Percentiles rank a stretch among this genome's conserved stretches.
Conservation (phyloP, 2,797 vertebrate genomes). For the Bradypus variegatus region DNA sequence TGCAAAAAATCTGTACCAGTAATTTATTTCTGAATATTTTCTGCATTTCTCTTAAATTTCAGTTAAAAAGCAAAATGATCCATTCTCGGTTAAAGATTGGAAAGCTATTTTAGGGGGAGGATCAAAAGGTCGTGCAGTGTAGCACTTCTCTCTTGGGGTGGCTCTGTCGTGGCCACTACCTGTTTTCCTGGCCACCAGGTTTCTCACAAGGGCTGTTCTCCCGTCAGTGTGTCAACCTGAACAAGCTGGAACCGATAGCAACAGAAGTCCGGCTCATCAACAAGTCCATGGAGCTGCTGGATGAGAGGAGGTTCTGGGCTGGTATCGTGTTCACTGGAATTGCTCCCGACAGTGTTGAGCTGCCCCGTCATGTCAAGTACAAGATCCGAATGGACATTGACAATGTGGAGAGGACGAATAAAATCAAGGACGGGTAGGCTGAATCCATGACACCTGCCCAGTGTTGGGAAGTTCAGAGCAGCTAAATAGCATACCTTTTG, state of each 20-base stretch:
- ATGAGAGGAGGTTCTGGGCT: conserved; percentile 96
- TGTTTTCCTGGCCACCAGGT: neutral
- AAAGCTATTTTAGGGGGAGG: neutral
- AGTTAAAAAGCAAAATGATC: neutral
- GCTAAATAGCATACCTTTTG: neutral
- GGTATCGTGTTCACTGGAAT: conserved; percentile 92
- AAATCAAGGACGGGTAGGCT: conserved; percentile 93
- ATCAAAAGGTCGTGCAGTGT: neutral
- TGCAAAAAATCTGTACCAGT: neutral
- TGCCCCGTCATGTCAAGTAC: conserved; percentile 91
- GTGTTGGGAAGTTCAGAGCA: neutral
- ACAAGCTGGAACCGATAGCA: conserved; percentile 91
- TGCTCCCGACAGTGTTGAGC: conserved; percentile 74
- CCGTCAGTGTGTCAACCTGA: conserved; percentile 91
- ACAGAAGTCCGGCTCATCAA: conserved; percentile 90
- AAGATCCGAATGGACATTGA: conserved; percentile 99
- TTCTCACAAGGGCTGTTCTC: neutral
- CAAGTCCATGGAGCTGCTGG: conserved; percentile 90
- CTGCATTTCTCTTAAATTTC: neutral
- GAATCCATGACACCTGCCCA: neutral
- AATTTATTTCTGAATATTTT: neutral
- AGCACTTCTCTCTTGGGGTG: neutral
- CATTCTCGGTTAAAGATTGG: neutral
- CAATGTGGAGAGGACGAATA: conserved; percentile 97
- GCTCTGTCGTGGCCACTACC: neutral